Evolutionary conservation across 2,888 invertebrate species (phyloP), one percentile per base, ranked within the genome.

Genomic region (Macropis europaea): DNA sequence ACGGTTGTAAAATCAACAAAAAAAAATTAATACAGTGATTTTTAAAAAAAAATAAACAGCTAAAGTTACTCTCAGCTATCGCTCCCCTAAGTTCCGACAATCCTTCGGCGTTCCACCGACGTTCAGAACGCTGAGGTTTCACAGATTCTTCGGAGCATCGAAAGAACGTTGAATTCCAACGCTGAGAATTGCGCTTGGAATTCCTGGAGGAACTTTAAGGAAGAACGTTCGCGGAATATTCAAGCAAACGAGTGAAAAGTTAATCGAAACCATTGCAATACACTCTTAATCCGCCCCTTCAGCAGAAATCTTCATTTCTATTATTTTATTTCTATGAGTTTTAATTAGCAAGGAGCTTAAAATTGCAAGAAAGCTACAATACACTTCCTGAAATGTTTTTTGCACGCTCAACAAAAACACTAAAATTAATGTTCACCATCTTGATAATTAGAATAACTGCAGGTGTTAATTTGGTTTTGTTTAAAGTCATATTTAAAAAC

Each of bases 81-180:
- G 32, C 32, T 40, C 28, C 19, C 30, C 11, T 6, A 54, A 42
- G 28, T 42, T 60, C 13, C 19, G 13, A 15, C 4, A 19, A 38
- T 13, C 19, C 36, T 19, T 38, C 17, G 15, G 19, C 47, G 26
- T 3, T 50, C 50, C 9, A 19, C 47, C 13, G 47, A 6, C 17
- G 22, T 19, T 6, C 38, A 40, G 59, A 48, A 48, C 38, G 40
- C 30, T 7, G 30, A 48, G 48, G 28, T 48, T 60, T 38, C 38
- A 24, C 11, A 38, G 40, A 60, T 60, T 60, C 59, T 60, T 48
- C 59, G 48, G 17, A 17, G 40, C 30, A 53, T 45, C 40, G 53
- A 62, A 54, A 43, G 62, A 53, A 53, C 30, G 66, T 24, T 43
- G 68, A 40, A 60, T 48, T 60, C 48, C 59, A 7, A 28, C 28